Evolutionary conservation across 30 jellyfish, hydroid and myxozoan species (phyloP).

Genomic region (Sanderia malayensis): DNA sequence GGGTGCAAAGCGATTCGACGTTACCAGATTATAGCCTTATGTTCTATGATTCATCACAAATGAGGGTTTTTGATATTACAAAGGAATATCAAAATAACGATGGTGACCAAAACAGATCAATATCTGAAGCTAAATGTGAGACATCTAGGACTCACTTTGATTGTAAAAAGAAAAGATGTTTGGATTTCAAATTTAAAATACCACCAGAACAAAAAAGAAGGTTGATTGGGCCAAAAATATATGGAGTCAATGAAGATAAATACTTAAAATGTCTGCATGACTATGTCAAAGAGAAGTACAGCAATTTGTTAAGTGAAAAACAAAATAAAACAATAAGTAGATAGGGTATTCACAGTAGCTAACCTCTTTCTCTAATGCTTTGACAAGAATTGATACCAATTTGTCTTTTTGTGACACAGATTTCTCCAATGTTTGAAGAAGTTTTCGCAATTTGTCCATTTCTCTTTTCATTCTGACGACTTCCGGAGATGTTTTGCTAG

Average conservation of each 20-base stretch:
- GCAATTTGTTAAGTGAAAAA: conserved; percentile 1
- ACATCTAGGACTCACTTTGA: too few species aligned
- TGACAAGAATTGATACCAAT: conserved; percentile 49
- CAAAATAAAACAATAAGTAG: too few species aligned
- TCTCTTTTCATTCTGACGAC: conserved; percentile 55
- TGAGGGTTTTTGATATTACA: too few species aligned
- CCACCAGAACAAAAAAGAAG: conserved; percentile 35
- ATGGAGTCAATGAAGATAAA: conserved; percentile 34
- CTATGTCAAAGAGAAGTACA: conserved; percentile 1
- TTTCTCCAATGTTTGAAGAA: conserved; percentile 49
- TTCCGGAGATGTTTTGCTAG: conserved; percentile 54
- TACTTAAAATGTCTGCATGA: conserved; percentile 9
- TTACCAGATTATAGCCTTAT: background rate
- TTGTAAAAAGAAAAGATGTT: background rate
- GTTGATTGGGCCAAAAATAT: conserved; percentile 34
- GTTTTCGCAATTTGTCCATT: conserved; percentile 53
- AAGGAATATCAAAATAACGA: too few species aligned
- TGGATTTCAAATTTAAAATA: conserved; percentile 4
- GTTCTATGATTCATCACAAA: background rate
- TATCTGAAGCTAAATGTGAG: too few species aligned
- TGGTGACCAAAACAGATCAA: too few species aligned
- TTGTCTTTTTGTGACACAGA: conserved; percentile 58
- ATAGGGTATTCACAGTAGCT: too few species aligned
- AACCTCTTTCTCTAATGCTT: conserved; percentile 61
- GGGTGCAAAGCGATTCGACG: background rate